Conservation (phyloP, 2,888 invertebrate species). For the Nymphalis c-album region DNA sequence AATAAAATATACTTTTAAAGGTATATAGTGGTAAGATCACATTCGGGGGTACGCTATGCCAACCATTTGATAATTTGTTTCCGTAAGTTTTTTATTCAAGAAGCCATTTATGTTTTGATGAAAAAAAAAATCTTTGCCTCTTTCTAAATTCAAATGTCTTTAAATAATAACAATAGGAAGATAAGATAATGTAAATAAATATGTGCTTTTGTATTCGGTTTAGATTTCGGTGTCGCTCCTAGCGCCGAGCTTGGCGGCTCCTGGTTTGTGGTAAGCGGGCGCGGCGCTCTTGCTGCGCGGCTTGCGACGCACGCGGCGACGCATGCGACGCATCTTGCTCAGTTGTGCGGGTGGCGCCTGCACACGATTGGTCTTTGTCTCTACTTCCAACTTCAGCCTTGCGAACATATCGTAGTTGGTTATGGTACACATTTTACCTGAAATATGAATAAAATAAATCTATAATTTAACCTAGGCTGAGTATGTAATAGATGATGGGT, state of each 20-base stretch:
- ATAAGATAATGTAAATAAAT: not conserved
- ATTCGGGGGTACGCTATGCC: no score
- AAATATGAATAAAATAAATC: conserved; percentile 21
- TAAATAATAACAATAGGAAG: no score
- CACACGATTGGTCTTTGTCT: conserved; percentile 62
- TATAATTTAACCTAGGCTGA: not conserved
- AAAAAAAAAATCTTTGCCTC: no score
- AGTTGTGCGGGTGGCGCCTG: conserved; percentile 52
- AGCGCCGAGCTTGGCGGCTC: conserved; percentile 62
- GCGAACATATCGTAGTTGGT: conserved; percentile 79
- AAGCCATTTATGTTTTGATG: no score
- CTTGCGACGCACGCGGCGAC: conserved; percentile 60
- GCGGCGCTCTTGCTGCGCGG: conserved; percentile 73
- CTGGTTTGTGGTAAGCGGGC: conserved; percentile 55
- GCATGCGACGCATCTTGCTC: conserved; percentile 60
- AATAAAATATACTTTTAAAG: no score
- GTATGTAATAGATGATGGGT: no score
- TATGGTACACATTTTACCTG: conserved; percentile 76
- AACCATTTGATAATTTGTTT: no score
- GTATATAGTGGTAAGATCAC: no score
- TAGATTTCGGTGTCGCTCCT: conserved; percentile 71
- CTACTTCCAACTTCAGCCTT: conserved; percentile 69
- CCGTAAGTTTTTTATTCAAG: no score
- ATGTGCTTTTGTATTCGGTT: not conserved
- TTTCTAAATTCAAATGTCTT: no score